Evolutionary conservation across 1,140 invertebrate species (phyloP), one percentile per base, ranked within the genome.

Genomic region (Batillaria attramentaria): DNA sequence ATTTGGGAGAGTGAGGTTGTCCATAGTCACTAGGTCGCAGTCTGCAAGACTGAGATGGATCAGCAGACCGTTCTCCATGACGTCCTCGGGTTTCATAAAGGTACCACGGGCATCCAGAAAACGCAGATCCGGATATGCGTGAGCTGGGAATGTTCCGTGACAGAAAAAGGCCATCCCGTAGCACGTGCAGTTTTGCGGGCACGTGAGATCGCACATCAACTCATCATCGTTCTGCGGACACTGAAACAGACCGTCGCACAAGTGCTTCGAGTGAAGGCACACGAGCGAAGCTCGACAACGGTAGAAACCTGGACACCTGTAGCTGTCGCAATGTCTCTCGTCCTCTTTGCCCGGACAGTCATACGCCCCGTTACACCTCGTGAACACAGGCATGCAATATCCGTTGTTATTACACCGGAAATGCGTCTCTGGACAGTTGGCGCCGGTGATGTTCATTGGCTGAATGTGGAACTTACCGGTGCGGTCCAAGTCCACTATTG

Each of bases 141-240:
- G 18, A 13, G 68, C 31, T n/a, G 37, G 41, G 37, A 72, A 43
- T 10, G 54, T 4, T n/a, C 39, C 8, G 3, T 41, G 24, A 24
- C 78, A 79, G 28, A 72, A 65, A 33, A 68, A 74, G 54, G 72
- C 78, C 41, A 66, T 62, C 20, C 72, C 43, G 42, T 62, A 39
- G 35, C 78, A 75, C 62, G 62, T 54, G 50, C 78, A 79, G 41
- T 37, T 62, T 4, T 74, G 31, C 20, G 78, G 78, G 37, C 72
- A 79, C 18, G 78, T 79, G n/a, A 65, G 10, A 42, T 79, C 35
- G 57, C 78, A 79, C 50, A 79, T 41, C n/a, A 75, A n/a, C 39
- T 78, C 77, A 37, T 78, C 77, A 62, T 78, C 77, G n/a, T 70
- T 68, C 3, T 78, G 6, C 4, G 77, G 77, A 46, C 77, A 78